These are phyloP conservation scores for Novumbra hubbsi DNA, from an alignment of 2,797 vertebrate species.

Conservation along the genomic window DNA sequence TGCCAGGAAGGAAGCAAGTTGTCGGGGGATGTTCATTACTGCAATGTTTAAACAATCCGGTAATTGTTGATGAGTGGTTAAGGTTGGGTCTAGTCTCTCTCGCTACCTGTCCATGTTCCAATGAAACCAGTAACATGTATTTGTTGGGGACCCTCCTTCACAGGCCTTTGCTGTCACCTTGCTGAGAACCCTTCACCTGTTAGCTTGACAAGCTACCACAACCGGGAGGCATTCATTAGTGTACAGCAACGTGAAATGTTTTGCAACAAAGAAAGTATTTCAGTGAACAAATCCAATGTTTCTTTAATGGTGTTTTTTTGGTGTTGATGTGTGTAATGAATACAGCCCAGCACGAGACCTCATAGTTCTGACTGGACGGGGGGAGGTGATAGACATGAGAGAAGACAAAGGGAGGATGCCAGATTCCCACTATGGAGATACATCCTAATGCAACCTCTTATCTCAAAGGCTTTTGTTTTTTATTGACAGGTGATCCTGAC, in stretches of 20 bases:
- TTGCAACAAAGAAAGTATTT: background rate
- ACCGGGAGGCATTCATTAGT: background rate
- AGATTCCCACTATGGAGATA: background rate
- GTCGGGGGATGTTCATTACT: too few relatives aligned
- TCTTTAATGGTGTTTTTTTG: background rate
- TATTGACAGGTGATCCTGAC: conserved; percentile 74
- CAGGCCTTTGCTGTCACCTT: background rate
- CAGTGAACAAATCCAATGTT: background rate
- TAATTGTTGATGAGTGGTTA: too few relatives aligned
- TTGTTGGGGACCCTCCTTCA: background rate
- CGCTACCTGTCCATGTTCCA: too few relatives aligned
- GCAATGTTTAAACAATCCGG: too few relatives aligned
- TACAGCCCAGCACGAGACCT: background rate
- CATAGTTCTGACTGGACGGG: background rate
- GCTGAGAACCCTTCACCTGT: background rate
- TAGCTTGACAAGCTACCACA: background rate
- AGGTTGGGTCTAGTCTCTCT: too few relatives aligned
- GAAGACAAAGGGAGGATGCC: background rate
- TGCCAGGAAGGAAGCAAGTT: too few relatives aligned
- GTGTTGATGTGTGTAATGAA: background rate
- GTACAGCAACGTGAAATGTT: background rate
- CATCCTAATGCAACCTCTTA: background rate
- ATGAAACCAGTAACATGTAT: too few relatives aligned
- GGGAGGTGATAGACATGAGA: background rate
- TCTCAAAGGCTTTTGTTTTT: background rate